Percentiles rank a stretch among this genome's conserved stretches.
Evolutionary conservation across 2,888 invertebrate genomes (phyloP).

Genomic region (Hypercompe scribonia): DNA sequence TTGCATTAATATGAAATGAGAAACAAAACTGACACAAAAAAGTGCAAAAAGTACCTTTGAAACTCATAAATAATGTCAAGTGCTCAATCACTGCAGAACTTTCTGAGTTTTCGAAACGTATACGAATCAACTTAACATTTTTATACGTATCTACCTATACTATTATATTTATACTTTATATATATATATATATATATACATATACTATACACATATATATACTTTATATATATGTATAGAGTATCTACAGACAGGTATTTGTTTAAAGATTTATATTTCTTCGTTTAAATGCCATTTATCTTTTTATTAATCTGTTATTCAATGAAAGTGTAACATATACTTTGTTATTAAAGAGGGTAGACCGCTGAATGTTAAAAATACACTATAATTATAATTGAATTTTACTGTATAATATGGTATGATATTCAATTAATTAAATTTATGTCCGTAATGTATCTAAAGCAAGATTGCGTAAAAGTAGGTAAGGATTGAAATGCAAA

Average conservation of each 20-base stretch:
- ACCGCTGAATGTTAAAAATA: background rate
- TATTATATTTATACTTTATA: no score
- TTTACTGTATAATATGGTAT: background rate
- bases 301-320: background rate
- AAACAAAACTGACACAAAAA: background rate
- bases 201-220: no score
- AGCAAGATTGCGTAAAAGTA: background rate
- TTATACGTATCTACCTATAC: no score
- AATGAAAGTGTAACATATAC: background rate
- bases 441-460: background rate
- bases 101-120: background rate
- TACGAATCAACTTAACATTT: no score
- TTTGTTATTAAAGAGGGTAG: no score
- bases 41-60: background rate
- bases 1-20: background rate
- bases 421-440: background rate
- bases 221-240: no score
- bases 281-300: background rate
- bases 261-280: background rate
- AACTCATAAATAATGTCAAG: background rate
- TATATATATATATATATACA: background rate
- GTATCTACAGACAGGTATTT: background rate
- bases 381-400: background rate
- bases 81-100: background rate
- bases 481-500: background rate